phyloP scores from a whole-genome alignment of 2,888 invertebrate genomes.

The Pyrrhia umbra region DNA sequence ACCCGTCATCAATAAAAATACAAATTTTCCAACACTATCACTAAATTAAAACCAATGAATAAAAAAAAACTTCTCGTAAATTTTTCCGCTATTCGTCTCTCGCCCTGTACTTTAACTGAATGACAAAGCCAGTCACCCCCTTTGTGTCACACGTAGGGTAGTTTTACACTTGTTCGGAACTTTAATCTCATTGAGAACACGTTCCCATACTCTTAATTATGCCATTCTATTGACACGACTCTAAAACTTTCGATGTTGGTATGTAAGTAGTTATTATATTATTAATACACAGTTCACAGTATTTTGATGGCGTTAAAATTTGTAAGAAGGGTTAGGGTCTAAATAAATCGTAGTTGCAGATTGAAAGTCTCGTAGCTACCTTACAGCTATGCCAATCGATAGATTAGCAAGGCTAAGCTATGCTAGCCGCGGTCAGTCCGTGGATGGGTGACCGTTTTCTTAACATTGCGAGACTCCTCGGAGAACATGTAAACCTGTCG shows the following conservation, averaged over 20 bases:
- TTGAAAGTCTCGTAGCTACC: no score
- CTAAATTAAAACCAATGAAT: not conserved
- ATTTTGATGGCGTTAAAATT: no score
- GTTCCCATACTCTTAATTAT: conserved; percentile 26
- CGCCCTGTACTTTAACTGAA: conserved; percentile 18
- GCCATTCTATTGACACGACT: conserved; percentile 14
- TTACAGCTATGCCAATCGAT: no score
- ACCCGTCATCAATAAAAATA: no score
- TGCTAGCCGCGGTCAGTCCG: no score
- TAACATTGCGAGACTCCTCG: no score
- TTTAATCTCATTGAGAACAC: conserved; percentile 29
- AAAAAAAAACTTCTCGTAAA: not conserved
- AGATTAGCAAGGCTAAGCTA: no score
- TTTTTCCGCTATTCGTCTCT: conserved; percentile 8
- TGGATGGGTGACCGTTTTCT: no score
- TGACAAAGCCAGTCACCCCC: conserved; percentile 23
- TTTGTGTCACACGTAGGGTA: conserved; percentile 25
- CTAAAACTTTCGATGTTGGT: conserved; percentile 11
- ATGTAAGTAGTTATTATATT: not conserved
- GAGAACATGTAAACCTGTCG: no score
- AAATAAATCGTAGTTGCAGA: no score
- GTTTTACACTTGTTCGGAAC: conserved; percentile 33
- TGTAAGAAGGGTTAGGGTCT: no score
- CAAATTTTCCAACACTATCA: not conserved
- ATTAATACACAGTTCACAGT: not conserved